Evolutionary conservation across 2,888 invertebrate genomes (phyloP), one percentile per base, ranked within the genome.

Genomic region (Matsumyia berberina): DNA sequence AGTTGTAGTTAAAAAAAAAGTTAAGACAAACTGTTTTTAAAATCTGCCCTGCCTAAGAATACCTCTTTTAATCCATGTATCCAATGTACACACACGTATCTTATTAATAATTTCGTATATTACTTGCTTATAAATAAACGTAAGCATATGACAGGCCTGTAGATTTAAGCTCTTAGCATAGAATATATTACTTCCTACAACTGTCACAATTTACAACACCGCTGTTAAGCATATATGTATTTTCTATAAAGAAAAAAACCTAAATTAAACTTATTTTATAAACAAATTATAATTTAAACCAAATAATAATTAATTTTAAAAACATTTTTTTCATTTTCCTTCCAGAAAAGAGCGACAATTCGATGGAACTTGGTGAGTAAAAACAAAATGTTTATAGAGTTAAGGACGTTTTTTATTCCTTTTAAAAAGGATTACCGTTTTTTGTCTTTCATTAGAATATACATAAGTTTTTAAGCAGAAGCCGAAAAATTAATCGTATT

Each of bases 141-240:
- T 46, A 46, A 46, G 46, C 19, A 19, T 9, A 19, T 46, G 46
- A 46, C 19, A 51, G 29, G 51, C 51, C 31, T 51, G 8, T 11
- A 35, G 11, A 12, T 5, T 4, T 35, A 55, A 55, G 35, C 15
- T 11, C 15, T n/a, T 29, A n/a, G 29, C 49, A 49, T 49, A n/a
- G 29, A 49, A 51, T 51, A 9, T 19, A 19, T 19, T 19, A 19
- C 9, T 51, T 29, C 51, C 29, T 49, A 49, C 11, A 49, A 1
- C 24, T 49, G n/a, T 49, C 6, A 24, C 5, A 49, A 11, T 19
- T 49, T n/a, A 49, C 49, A 49, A 49, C 24, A 49, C 29, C n/a
- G 49, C 24, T 5, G 24, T n/a, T 49, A 29, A 49, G 49, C 49
- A 19, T 49, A 19, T n/a, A 12, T 49, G 1, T n/a, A 29, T 24